These are phyloP conservation scores for Maccullochella peelii DNA, from an alignment of 2,113 vertebrate genomes.

Conservation along the genomic window DNA sequence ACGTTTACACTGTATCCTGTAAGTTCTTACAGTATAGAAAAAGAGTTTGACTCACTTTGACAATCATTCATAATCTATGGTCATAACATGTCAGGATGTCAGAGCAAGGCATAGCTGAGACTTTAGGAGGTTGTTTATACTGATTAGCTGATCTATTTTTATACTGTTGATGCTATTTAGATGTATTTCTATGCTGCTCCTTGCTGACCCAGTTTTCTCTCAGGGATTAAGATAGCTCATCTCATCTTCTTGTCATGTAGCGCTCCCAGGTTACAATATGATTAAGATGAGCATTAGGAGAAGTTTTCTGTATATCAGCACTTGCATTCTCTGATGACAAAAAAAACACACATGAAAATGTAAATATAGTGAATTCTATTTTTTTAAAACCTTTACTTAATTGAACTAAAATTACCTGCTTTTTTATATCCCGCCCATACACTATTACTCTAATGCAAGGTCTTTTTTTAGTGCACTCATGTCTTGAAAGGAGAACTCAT, in stretches of 20 bases:
- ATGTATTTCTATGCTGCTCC: constrained; percentile 20
- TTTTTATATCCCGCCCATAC: background rate
- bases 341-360: background rate
- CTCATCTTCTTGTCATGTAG: constrained; percentile 49
- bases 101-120: background rate
- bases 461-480: background rate
- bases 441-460: background rate
- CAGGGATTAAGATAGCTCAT: constrained; percentile 53
- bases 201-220: constrained; percentile 53
- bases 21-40: background rate
- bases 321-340: background rate
- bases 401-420: background rate
- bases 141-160: constrained; percentile 43
- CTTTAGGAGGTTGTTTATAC: background rate
- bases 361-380: background rate
- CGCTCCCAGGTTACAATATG: constrained; percentile 45
- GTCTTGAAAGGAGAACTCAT: background rate
- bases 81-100: constrained; percentile 8
- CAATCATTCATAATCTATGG: background rate
- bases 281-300: constrained; percentile 38
- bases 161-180: constrained; percentile 26
- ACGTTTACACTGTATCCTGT: background rate
- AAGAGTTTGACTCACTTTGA: background rate
- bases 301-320: constrained; percentile 13
- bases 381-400: background rate